phyloP scores from a whole-genome alignment of 64 coral and sea anemone genomes.

The Dendrophyllia cribrosa region DNA sequence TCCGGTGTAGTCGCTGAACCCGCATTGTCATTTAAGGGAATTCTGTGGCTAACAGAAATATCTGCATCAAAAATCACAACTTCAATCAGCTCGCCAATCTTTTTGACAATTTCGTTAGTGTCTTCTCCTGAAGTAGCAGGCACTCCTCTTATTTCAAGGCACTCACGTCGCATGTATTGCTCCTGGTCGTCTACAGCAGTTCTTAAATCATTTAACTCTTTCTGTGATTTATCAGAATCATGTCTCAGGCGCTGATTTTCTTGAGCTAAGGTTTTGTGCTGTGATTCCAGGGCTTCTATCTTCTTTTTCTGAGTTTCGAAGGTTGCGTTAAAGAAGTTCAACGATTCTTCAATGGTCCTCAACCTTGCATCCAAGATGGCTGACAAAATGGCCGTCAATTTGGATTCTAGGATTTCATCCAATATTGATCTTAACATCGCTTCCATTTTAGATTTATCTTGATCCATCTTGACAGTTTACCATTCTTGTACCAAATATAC shows the following conservation, averaged over 20 bases:
- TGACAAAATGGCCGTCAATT: too few relatives aligned
- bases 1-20: background rate
- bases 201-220: background rate
- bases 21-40: background rate
- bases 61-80: background rate
- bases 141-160: slow-evolving; percentile 38
- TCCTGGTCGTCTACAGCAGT: background rate
- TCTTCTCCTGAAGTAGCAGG: background rate
- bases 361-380: background rate
- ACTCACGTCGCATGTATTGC: slow-evolving; percentile 7
- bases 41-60: slow-evolving; percentile 26
- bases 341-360: background rate
- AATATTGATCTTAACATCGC: too few relatives aligned
- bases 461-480: too few relatives aligned
- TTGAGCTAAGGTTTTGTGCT: background rate
- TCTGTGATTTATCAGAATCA: background rate
- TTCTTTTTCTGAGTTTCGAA: background rate
- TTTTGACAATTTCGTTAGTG: background rate
- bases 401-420: too few relatives aligned
- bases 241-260: slow-evolving; percentile 19
- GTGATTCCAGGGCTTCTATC: background rate
- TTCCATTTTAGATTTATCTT: too few relatives aligned
- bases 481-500: too few relatives aligned
- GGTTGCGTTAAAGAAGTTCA: background rate
- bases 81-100: background rate